phyloP scores from a whole-genome alignment of 2,113 vertebrate species.

The Bothrops jararaca region DNA sequence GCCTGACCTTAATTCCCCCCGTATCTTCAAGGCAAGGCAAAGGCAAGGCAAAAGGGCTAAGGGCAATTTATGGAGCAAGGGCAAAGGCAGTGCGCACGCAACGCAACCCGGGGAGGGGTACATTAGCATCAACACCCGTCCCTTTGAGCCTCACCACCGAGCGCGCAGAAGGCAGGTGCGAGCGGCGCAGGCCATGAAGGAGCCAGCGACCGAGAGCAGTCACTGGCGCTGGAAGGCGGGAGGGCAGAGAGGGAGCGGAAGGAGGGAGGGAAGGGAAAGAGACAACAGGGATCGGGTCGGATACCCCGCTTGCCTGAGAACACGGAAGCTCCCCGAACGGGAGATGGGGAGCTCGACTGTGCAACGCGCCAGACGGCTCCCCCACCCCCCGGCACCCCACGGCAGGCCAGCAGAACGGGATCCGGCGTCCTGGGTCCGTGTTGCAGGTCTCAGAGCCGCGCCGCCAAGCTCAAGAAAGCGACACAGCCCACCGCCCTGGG shows the following conservation, averaged over 20 bases:
- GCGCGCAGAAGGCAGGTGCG: neutral
- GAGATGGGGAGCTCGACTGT: neutral
- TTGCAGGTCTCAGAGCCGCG: neutral
- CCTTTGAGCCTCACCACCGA: neutral
- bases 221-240: neutral
- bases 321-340: neutral
- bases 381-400: neutral
- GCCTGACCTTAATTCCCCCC: neutral
- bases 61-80: too few species aligned
- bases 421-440: neutral
- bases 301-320: neutral
- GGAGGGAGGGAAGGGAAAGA: neutral
- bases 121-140: constrained; percentile 51
- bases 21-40: neutral
- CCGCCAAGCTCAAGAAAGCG: neutral
- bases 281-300: neutral
- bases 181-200: neutral
- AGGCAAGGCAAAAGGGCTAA: neutral
- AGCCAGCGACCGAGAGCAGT: neutral
- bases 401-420: neutral
- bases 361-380: neutral
- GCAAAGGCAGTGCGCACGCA: neutral
- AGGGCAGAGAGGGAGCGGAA: neutral
- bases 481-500: neutral
- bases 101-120: constrained; percentile 27